phyloP scores from a whole-genome alignment of 2,113 vertebrate genomes.

The Notechis scutatus region DNA sequence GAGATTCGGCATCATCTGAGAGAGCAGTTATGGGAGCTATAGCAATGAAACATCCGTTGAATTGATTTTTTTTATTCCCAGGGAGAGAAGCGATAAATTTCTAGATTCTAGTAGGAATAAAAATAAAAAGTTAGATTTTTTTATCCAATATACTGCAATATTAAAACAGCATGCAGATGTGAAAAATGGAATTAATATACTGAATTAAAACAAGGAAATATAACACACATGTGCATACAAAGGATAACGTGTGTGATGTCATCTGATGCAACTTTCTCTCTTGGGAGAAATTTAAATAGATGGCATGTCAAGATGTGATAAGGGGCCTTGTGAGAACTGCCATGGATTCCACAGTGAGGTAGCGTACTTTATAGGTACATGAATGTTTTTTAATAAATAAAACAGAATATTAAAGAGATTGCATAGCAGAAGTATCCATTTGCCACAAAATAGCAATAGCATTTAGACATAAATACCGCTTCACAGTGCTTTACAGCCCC shows the following conservation, averaged over 20 bases:
- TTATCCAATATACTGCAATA: background rate
- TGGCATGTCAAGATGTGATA: background rate
- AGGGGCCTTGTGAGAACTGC: background rate
- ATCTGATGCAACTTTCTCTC: background rate
- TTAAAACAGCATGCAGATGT: background rate
- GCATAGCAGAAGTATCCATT: background rate
- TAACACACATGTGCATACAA: background rate
- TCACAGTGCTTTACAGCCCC: no score
- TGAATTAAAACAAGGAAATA: background rate
- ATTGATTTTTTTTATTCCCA: background rate
- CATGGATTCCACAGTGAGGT: background rate
- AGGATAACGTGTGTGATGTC: background rate
- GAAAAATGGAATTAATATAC: background rate
- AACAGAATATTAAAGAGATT: background rate
- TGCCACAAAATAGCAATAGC: background rate
- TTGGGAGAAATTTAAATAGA: background rate
- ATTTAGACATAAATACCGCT: no score
- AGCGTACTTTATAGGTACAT: background rate
- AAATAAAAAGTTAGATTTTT: background rate
- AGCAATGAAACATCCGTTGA: background rate
- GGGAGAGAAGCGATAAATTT: background rate
- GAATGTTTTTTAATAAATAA: background rate
- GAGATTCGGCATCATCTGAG: background rate
- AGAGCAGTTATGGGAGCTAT: background rate
- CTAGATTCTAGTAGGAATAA: background rate